These are phyloP conservation scores for Anthrax anthrax DNA, from an alignment of 2,888 invertebrate species.

Conservation along the genomic window DNA sequence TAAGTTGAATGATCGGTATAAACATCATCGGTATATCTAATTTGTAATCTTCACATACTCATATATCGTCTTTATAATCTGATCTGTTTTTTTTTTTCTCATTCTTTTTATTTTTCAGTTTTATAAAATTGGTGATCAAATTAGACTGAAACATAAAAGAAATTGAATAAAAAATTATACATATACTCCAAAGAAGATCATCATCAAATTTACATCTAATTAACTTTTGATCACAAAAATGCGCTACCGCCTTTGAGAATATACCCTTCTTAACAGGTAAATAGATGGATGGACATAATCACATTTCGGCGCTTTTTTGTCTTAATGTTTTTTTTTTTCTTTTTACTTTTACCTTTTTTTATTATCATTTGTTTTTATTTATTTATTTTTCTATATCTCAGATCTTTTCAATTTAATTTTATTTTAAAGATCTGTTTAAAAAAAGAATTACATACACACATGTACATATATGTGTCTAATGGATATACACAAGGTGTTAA, in stretches of 20 bases:
- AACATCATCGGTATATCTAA: no score
- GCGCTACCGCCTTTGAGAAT: conserved; percentile 12
- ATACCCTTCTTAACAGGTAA: background rate
- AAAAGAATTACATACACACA: no score
- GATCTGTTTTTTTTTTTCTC: background rate
- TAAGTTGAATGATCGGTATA: no score
- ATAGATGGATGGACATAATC: conserved; percentile 2
- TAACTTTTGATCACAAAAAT: conserved; percentile 20
- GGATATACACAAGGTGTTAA: no score
- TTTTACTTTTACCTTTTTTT: conserved; percentile 5
- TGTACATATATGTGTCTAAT: no score
- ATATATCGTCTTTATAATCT: background rate
- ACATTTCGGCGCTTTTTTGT: conserved; percentile 11
- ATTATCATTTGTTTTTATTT: background rate
- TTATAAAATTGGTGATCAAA: background rate
- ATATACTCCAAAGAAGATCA: conserved; percentile 3
- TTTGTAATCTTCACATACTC: no score
- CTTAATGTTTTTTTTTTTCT: conserved; percentile 6
- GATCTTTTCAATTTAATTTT: no score
- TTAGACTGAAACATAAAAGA: background rate
- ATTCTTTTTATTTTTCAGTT: background rate
- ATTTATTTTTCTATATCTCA: no score
- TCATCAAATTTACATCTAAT: conserved; percentile 22
- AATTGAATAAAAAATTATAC: background rate
- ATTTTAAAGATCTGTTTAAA: no score